phyloP scores from a whole-genome alignment of 1,140 invertebrate species.

The Ladona fulva region DNA sequence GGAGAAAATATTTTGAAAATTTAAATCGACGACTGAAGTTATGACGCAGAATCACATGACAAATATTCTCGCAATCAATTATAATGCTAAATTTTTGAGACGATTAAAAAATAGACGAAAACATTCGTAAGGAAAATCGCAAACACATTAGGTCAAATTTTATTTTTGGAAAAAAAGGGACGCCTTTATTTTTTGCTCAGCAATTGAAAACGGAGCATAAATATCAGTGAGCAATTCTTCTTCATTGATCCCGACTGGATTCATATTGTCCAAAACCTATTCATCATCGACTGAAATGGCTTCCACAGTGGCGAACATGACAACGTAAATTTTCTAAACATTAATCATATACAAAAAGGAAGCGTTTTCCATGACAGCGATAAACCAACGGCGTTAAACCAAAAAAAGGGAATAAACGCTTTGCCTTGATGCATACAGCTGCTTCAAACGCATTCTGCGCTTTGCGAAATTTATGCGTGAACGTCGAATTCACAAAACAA shows the following conservation, averaged over 20 bases:
- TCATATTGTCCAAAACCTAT: conserved; percentile 4
- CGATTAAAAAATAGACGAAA: too few relatives aligned
- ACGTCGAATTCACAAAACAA: background rate
- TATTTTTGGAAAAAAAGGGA: background rate
- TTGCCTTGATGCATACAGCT: background rate
- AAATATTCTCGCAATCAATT: too few relatives aligned
- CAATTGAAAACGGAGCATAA: background rate
- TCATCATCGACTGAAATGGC: background rate
- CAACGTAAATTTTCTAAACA: background rate
- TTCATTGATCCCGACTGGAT: conserved; percentile 8
- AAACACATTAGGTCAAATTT: background rate
- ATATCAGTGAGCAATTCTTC: background rate
- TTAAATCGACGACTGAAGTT: too few relatives aligned
- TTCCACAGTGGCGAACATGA: background rate
- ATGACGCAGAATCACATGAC: too few relatives aligned
- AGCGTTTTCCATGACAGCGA: conserved; percentile 2
- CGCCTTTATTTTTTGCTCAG: background rate
- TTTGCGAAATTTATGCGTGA: background rate
- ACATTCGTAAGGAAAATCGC: background rate
- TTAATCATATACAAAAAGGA: conserved; percentile 10
- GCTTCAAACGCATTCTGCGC: background rate
- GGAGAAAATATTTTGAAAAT: too few relatives aligned
- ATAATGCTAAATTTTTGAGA: too few relatives aligned
- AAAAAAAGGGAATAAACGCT: background rate
- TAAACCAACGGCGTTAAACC: conserved; percentile 4